Evolutionary conservation across 2,113 vertebrate species (phyloP).

Genomic region (Misgurnus anguillicaudatus): DNA sequence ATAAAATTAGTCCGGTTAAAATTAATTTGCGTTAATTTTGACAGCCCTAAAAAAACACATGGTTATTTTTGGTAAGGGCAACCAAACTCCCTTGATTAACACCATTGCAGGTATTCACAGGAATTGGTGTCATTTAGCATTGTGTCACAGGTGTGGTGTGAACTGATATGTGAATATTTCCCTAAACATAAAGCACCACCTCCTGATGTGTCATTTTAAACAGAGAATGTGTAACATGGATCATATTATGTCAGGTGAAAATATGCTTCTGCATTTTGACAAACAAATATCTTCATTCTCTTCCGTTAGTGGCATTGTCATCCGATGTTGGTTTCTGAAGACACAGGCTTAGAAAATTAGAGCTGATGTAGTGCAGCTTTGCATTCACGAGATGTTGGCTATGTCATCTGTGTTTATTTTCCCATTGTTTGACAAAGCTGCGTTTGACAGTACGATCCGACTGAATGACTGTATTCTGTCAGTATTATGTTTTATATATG

Average conservation of each 20-base stretch:
- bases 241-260: slow-evolving; percentile 15
- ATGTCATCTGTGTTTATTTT: slow-evolving; percentile 9
- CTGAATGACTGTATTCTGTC: not conserved
- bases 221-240: slow-evolving; percentile 7
- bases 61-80: too few species aligned
- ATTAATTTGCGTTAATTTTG: too few species aligned
- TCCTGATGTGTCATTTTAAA: not conserved
- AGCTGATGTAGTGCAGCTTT: slow-evolving; percentile 8
- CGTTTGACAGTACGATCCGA: not conserved
- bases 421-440: not conserved
- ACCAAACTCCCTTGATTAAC: too few species aligned
- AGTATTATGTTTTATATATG: slow-evolving; percentile 19
- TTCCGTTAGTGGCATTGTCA: not conserved
- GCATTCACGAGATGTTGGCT: not conserved
- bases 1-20: too few species aligned
- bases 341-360: slow-evolving; percentile 14
- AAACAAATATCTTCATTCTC: slow-evolving; percentile 15
- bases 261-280: not conserved
- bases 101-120: too few species aligned
- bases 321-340: slow-evolving; percentile 14
- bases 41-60: too few species aligned
- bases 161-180: not conserved
- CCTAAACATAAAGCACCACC: not conserved
- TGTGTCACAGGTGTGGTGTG: not conserved
- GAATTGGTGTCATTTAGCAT: too few species aligned